Evolutionary conservation across 2,888 invertebrate species (phyloP).

Genomic region (Spialia ferax): DNA sequence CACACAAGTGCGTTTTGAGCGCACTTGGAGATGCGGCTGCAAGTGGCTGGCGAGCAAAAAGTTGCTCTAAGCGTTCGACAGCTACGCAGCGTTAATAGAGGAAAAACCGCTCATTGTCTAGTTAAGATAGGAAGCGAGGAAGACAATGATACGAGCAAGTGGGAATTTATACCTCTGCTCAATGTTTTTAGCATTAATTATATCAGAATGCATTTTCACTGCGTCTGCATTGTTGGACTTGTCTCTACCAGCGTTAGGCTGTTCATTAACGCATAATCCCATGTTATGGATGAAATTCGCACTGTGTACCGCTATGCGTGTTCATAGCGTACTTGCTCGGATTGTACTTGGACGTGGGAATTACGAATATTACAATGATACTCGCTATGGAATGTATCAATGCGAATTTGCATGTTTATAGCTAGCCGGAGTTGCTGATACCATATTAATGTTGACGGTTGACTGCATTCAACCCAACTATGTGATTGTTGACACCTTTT

Average conservation of each 20-base stretch:
- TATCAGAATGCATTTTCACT: constrained; percentile 80
- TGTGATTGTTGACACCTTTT: constrained; percentile 27
- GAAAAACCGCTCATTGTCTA: constrained; percentile 77
- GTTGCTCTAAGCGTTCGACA: constrained; percentile 63
- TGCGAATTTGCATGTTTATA: constrained; percentile 50
- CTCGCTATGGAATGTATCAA: constrained; percentile 55
- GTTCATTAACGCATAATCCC: constrained; percentile 75
- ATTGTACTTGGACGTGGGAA: constrained; percentile 63
- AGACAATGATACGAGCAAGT: constrained; percentile 81
- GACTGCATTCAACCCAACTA: constrained; percentile 12
- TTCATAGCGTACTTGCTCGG: constrained; percentile 54
- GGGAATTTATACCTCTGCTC: constrained; percentile 73
- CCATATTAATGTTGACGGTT: constrained; percentile 41
- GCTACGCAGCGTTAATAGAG: constrained; percentile 67
- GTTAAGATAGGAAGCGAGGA: constrained; percentile 71
- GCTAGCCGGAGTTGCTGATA: constrained; percentile 44
- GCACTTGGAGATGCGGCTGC: constrained; percentile 54
- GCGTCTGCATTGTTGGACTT: constrained; percentile 67
- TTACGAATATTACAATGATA: constrained; percentile 62
- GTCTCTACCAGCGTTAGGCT: constrained; percentile 70
- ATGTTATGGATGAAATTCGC: constrained; percentile 76
- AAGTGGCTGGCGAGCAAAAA: constrained; percentile 55
- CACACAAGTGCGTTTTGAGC: constrained; percentile 56
- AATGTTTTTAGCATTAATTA: constrained; percentile 79
- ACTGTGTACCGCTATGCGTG: constrained; percentile 62